These are phyloP conservation scores for Calosoma granatense DNA, from an alignment of 1,140 invertebrate species.

Conservation along the genomic window DNA sequence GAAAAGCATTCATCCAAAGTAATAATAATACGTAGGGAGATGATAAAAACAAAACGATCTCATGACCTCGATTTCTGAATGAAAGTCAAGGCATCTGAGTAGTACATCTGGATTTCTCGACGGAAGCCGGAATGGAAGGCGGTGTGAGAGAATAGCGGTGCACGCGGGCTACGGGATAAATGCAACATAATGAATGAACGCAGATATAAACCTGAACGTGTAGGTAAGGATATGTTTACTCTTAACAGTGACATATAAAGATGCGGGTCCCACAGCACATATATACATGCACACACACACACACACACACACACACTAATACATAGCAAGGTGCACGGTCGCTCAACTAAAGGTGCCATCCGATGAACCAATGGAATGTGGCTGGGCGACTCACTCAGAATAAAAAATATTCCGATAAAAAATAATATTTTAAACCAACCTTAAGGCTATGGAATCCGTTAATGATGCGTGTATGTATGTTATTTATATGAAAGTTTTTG, in stretches of 20 bases:
- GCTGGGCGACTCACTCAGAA: background rate
- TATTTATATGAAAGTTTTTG: constrained; percentile 5
- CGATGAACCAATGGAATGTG: background rate
- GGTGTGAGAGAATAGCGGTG: background rate
- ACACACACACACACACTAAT: too few relatives aligned
- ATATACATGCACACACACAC: too few relatives aligned
- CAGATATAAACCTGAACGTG: background rate
- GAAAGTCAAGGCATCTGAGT: background rate
- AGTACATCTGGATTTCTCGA: background rate
- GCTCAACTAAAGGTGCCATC: background rate
- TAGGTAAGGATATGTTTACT: background rate
- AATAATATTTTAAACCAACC: constrained; percentile 1
- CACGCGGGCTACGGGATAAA: background rate
- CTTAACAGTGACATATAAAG: background rate
- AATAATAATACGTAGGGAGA: background rate
- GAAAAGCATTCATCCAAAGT: background rate
- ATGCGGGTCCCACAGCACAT: background rate
- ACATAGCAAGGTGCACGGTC: too few relatives aligned
- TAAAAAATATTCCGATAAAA: background rate
- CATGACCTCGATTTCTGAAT: background rate
- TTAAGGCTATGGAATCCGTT: background rate
- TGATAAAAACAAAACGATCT: background rate
- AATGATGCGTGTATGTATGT: constrained; percentile 1
- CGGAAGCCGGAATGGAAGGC: background rate
- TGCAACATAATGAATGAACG: background rate